These are phyloP conservation scores for Cochlearius cochlearius DNA, from an alignment of 2,113 vertebrate species.

Conservation along the genomic window DNA sequence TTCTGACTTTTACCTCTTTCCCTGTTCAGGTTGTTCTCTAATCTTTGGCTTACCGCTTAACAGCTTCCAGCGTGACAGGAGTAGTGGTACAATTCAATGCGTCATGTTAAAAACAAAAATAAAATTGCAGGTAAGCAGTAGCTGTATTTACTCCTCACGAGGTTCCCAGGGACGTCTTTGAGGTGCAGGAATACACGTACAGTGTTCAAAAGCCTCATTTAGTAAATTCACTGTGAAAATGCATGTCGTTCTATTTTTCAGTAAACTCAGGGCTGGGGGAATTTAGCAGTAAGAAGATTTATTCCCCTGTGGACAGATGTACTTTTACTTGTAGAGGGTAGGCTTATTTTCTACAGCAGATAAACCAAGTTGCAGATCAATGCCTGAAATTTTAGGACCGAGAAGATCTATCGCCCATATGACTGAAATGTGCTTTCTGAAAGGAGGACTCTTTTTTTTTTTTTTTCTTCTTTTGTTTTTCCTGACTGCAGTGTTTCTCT, in stretches of 20 bases:
- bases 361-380: background rate
- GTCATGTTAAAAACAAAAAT: background rate
- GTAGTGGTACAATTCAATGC: background rate
- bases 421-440: background rate
- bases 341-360: background rate
- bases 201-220: background rate
- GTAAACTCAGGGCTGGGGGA: conserved; percentile 40
- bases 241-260: background rate
- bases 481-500: background rate
- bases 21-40: background rate
- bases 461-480: background rate
- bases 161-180: background rate
- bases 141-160: background rate
- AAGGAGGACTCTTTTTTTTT: background rate
- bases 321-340: background rate
- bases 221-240: conserved; percentile 56
- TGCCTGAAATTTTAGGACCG: background rate
- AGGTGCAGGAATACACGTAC: background rate
- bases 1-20: background rate
- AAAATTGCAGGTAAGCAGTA: background rate
- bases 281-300: background rate
- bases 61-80: background rate
- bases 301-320: background rate
- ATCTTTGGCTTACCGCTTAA: background rate
- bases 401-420: background rate